Evolutionary conservation across 1,140 invertebrate genomes (phyloP), one percentile per base, ranked within the genome.

Genomic region (Calycopis cecrops): DNA sequence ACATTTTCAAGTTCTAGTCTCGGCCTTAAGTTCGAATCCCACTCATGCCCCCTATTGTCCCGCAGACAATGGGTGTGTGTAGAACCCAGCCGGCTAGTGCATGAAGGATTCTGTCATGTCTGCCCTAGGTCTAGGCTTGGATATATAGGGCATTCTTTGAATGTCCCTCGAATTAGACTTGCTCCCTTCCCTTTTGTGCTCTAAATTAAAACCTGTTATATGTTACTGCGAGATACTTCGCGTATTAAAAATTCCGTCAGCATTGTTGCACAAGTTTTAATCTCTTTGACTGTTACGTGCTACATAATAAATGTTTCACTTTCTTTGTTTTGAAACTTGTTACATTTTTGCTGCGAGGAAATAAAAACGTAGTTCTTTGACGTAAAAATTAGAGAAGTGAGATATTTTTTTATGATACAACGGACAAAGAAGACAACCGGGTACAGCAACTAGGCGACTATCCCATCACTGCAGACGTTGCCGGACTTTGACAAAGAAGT

Each of bases 21-120:
- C 72, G 21, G 21, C 6, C 21, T 28, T 73, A 54, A 62, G 65
- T 64, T 75, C 66, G 71, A 71, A 68, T 72, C 67, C 65, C 67
- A 62, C 62, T 70, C 68, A 63, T 70, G 73, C 66, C 67, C 59
- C 55, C 67, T 72, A 71, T 85, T 85, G 81, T 85, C 71, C 74
- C 58, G 52, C 56, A 35, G 54, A 83, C 79, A 83, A 83, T 80
- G 55, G 75, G 52, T 60, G 69, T 71, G 71, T 79, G 67, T 78
- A 70, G 73, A 72, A 66, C 56, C 67, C 54, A 66, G 67, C 63
- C 67, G 64, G 68, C 65, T 69, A 76, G 74, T 71, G 69, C 65
- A 65, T 70, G 60, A 62, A 70, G 64, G 60, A 73, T 73, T 73
- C 72, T 73, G 57, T 73, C 57, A 54, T 62, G 34, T 57, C 48